Base-by-base conservation (phyloP, 2,113 vertebrate genomes). In the Etia nguti region DNA sequence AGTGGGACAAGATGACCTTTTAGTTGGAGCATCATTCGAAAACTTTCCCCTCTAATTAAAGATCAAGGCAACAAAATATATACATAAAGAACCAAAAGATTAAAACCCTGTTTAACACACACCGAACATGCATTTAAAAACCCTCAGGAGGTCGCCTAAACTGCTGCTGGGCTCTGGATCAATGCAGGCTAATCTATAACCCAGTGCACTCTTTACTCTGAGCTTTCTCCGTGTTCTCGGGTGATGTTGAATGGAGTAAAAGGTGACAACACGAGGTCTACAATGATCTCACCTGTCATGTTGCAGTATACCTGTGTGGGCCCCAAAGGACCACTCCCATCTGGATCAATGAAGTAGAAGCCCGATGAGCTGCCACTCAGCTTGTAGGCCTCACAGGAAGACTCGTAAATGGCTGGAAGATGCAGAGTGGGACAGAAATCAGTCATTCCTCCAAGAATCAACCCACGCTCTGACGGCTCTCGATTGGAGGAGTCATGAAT, bases 351-450 rank as follows among this genome's bases (percentile, higher is more conserved):
- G 89, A 97, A 97, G 96, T 98, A 99, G 95, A 97, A 97, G 52
- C 98, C 99, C 0, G 98, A 98, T 0, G 96, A 96, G 94, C 96
- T 97, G 79, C 98, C 99, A 34, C 95, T 97, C 92, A 99, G 97
- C 81, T 97, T 96, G 91, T 99, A 99, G 50, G 97, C 97, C 92
- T 99, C 98, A 1, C 99, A 99, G 31, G 99, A 99, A 1, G 97
- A 94, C 68, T 99, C 98, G 34, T 98, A 99, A 86, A 98, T 93
- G 31, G 99, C 99, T 99, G 95, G 8, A 12, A 90, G 93, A 80
- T 85, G 81, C 79, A 80, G 41, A 92, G 59, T 1, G 41, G 13
- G 16, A 85, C 59, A 88, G 2, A 16, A 46, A 82, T 54, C 62
- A 73, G 50, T 82, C 34, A 70, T 43, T 87, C 41, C 43, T 80